phyloP scores from a whole-genome alignment of 2,888 invertebrate species.

The Nephrotoma flavescens region DNA sequence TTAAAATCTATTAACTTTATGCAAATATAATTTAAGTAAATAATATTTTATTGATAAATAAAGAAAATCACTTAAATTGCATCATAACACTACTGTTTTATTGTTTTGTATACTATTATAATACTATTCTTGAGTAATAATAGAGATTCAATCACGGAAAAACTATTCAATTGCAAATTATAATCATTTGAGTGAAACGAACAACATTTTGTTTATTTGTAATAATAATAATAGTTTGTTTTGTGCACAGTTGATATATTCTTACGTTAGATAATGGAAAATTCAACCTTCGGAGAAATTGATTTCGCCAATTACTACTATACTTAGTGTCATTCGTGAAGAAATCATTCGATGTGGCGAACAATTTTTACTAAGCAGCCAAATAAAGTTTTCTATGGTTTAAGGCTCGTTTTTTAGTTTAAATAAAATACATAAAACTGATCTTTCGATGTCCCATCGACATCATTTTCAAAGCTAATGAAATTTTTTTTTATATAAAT shows the following conservation, averaged over 20 bases:
- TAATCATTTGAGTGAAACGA: background rate
- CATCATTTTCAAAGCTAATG: too few species aligned
- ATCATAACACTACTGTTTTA: background rate
- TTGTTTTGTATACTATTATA: background rate
- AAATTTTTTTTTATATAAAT: too few species aligned
- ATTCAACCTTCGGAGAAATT: background rate
- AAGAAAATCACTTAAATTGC: background rate
- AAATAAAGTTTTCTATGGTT: too few species aligned
- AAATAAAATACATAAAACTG: too few species aligned
- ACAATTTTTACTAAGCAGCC: too few species aligned
- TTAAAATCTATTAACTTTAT: background rate
- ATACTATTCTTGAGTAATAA: background rate
- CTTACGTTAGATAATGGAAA: too few species aligned
- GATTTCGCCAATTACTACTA: background rate
- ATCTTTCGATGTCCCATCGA: too few species aligned
- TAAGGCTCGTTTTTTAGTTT: too few species aligned
- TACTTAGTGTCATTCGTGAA: background rate
- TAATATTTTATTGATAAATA: background rate
- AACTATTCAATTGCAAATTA: background rate
- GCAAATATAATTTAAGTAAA: background rate
- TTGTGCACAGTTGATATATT: background rate
- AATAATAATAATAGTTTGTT: background rate
- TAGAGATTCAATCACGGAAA: background rate
- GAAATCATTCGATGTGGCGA: too few species aligned
- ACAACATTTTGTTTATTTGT: background rate